Conservation (phyloP, 2,113 vertebrate genomes). For the Acrocephalus arundinaceus region DNA sequence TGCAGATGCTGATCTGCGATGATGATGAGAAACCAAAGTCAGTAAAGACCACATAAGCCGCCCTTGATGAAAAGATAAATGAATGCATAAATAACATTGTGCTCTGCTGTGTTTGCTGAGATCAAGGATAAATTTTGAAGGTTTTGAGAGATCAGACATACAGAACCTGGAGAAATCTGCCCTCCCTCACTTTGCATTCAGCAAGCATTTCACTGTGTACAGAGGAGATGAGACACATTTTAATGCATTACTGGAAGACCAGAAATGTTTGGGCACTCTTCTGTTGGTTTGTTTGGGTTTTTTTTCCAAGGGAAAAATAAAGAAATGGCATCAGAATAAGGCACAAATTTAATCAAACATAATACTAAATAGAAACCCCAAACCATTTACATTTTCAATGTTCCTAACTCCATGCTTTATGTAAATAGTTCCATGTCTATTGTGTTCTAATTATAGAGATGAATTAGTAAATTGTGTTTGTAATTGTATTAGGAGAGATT, state of each 20-base stretch:
- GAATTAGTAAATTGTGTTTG: conserved; percentile 79
- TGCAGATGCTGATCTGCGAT: conserved; percentile 82
- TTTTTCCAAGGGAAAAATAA: conserved; percentile 6
- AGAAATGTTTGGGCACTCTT: conserved; percentile 72
- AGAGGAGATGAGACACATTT: conserved; percentile 78
- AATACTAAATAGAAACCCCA: neutral
- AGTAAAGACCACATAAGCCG: conserved; percentile 88
- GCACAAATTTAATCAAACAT: conserved; percentile 63
- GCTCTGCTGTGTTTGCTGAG: conserved; percentile 89
- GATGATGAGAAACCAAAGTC: conserved; percentile 88
- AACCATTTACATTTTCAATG: conserved; percentile 46
- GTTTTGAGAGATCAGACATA: conserved; percentile 89
- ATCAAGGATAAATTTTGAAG: conserved; percentile 93
- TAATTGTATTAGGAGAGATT: conserved; percentile 78
- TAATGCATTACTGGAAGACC: conserved; percentile 73
- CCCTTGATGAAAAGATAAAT: conserved; percentile 94
- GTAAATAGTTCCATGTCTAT: conserved; percentile 71
- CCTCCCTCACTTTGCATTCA: conserved; percentile 78
- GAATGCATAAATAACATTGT: conserved; percentile 90
- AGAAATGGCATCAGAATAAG: conserved; percentile 50
- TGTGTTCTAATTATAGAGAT: conserved; percentile 78
- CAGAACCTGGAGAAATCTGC: conserved; percentile 85
- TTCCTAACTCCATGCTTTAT: conserved; percentile 69
- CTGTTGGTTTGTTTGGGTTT: neutral
- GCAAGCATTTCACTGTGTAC: conserved; percentile 76